Evolutionary conservation across 1,140 invertebrate genomes (phyloP), one percentile per base, ranked within the genome.

Genomic region (Sarcophaga bullata): DNA sequence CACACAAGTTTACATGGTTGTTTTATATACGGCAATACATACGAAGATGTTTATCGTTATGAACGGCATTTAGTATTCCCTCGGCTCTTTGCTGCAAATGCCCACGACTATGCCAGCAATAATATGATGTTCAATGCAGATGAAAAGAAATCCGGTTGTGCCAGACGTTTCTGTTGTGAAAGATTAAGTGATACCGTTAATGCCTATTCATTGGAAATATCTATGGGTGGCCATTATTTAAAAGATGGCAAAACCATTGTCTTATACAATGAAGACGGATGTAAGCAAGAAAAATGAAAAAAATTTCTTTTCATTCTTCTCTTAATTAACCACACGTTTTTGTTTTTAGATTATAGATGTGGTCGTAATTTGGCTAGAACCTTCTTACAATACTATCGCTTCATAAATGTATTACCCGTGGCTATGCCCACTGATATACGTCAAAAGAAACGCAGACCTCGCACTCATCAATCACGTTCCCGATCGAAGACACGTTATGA

Each of bases 11-110:
- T 98, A 68, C 95, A 96, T 86, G 98, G 98, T 17, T 94, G 96
- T 54, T 99, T 99, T 91, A 94, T 99, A 83, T 97, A 98, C 87
- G 98, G 98, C 8, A 99, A 98, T 91, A 96, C 96, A 0, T 99
- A 97, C 86, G 97, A 98, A 84, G 97, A 99, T 89, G 96, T 90
- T 46, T 92, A 86, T 87, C 95, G 95, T 87, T 95, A 96, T 86
- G 96, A 97, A 87, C 91, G 95, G 50, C 96, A 97, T 89, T 93
- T 96, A 48, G 93, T 98, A 4, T 95, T 98, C 87, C 97, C 97
- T 0, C 97, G 98, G 90, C 90, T 98, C n/a, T 91, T 98, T 82
- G 93, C 95, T 85, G 93, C 94, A 86, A 94, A 95, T 86, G 94
- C 96, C 10, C 95, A 97, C 84, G 97, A 98, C 86, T 98, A 96